These are phyloP conservation scores for Carassius auratus DNA, from an alignment of 2,113 vertebrate genomes.

Conservation along the genomic window DNA sequence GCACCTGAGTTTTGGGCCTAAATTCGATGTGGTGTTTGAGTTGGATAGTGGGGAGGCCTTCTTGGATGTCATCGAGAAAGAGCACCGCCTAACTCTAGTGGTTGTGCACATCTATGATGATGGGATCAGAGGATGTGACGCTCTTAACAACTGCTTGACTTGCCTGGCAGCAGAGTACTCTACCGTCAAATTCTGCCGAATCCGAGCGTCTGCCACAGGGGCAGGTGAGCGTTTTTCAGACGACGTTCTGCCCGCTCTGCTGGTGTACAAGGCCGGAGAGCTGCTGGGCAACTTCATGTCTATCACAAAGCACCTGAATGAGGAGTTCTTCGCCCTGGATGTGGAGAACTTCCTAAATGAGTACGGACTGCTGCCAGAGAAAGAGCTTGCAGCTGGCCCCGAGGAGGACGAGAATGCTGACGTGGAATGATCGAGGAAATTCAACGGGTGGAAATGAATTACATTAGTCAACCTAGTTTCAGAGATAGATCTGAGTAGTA, in stretches of 20 bases:
- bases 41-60: constrained; percentile 90
- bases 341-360: constrained; percentile 94
- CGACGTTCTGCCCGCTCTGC: constrained; percentile 86
- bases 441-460: no score
- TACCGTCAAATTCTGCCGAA: constrained; percentile 93
- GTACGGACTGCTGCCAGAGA: constrained; percentile 92
- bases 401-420: constrained; percentile 72
- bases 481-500: not conserved
- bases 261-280: constrained; percentile 94
- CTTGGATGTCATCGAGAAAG: constrained; percentile 91
- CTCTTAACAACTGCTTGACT: constrained; percentile 86
- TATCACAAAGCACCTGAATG: constrained; percentile 83
- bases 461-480: not conserved
- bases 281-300: constrained; percentile 94
- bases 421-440: constrained; percentile 79
- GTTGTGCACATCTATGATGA: constrained; percentile 92
- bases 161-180: constrained; percentile 87
- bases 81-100: constrained; percentile 85
- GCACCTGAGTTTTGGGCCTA: constrained; percentile 91
- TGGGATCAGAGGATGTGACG: constrained; percentile 84
- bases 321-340: constrained; percentile 92
- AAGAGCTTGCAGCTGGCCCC: constrained; percentile 75
- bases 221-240: constrained; percentile 89
- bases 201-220: constrained; percentile 86
- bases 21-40: constrained; percentile 85